Evolutionary conservation across 1,140 invertebrate genomes (phyloP).

Genomic region (Eupristina koningsbergeri): DNA sequence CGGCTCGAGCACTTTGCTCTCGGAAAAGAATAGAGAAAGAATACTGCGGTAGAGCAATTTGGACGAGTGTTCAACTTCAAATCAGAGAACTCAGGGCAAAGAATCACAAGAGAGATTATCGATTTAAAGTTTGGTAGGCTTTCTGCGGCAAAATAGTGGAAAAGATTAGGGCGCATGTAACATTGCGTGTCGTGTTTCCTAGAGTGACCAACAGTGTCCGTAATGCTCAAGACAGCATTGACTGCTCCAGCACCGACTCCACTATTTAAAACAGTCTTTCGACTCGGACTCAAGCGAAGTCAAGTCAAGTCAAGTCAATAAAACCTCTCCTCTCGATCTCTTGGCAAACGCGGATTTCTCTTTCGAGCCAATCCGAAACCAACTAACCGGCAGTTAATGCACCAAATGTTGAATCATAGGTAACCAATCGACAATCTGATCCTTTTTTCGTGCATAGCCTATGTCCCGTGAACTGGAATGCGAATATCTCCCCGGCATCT

Average conservation of each 20-base stretch:
- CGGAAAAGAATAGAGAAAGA: too few relatives aligned
- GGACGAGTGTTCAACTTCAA: too few relatives aligned
- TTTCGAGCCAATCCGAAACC: background rate
- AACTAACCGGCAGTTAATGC: conserved; percentile 13
- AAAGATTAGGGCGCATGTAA: background rate
- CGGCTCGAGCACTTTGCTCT: too few relatives aligned
- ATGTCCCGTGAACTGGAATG: conserved; percentile 10
- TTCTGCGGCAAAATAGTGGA: background rate
- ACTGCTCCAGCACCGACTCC: background rate
- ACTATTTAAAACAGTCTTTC: conserved; percentile 11
- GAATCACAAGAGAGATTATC: background rate
- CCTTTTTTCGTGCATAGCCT: conserved; percentile 20
- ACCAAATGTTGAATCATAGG: conserved; percentile 5
- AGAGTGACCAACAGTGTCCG: background rate
- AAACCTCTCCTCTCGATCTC: conserved; percentile 7
- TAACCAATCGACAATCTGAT: conserved; percentile 31
- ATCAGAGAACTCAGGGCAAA: background rate
- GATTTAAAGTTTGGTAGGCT: background rate
- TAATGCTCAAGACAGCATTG: background rate
- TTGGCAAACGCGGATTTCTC: conserved; percentile 31
- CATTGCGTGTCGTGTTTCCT: background rate
- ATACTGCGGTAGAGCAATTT: too few relatives aligned
- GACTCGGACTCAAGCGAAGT: too few relatives aligned
- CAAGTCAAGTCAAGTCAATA: conserved; percentile 15
- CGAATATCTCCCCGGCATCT: background rate